Evolutionary conservation across 2,113 vertebrate genomes (phyloP).

Genomic region (Stictonetta naevosa): DNA sequence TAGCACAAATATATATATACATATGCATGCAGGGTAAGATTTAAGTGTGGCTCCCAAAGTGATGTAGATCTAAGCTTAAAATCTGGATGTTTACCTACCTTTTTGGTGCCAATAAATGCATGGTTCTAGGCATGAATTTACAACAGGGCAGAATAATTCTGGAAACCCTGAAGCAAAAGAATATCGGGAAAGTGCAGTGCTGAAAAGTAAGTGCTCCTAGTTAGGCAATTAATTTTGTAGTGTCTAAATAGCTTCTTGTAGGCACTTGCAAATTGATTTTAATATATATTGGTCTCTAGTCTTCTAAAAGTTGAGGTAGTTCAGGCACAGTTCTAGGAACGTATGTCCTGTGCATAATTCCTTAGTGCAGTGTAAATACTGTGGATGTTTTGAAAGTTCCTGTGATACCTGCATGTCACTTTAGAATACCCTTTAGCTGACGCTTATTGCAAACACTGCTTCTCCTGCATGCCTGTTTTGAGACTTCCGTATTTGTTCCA

Average conservation of each 20-base stretch:
- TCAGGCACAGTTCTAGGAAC: slow-evolving; percentile 5
- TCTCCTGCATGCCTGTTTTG: not conserved
- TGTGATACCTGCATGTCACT: not conserved
- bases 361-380: not conserved
- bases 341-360: not conserved
- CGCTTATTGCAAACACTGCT: not conserved
- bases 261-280: slow-evolving; percentile 43
- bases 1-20: no score
- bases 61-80: not conserved
- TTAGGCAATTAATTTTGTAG: slow-evolving; percentile 43
- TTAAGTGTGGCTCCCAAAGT: not conserved
- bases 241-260: slow-evolving; percentile 42
- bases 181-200: not conserved
- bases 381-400: not conserved
- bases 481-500: not conserved
- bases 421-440: not conserved
- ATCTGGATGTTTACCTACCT: not conserved
- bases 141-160: not conserved
- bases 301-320: not conserved
- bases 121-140: slow-evolving; percentile 20
- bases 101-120: not conserved
- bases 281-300: slow-evolving; percentile 37
- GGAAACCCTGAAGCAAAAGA: slow-evolving; percentile 39
- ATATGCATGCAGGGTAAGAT: not conserved
- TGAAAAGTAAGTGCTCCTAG: slow-evolving; percentile 1